Base-by-base conservation (phyloP, 2,888 invertebrate genomes). In the Hemithea aestivaria region DNA sequence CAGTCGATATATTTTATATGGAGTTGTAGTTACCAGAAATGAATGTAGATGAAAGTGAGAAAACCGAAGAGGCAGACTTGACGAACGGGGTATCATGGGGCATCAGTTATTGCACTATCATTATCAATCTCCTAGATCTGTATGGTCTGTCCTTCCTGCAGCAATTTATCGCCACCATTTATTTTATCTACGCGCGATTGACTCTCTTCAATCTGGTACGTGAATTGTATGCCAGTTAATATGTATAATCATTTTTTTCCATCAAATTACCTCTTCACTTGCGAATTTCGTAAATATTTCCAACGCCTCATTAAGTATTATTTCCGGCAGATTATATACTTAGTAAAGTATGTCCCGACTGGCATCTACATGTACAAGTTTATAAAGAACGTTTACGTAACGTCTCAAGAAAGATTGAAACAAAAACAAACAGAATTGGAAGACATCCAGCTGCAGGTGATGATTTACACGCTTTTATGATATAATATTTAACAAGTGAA, bases 371-470 rank as follows among this genome's bases (percentile, higher is more conserved):
- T 69, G 60, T 73, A 66, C 57, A 75, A 63, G 53, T 63, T 73
- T 36, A 44, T 79, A 27, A 78, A 65, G 42, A 66, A 58, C 37
- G 55, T 73, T 30, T 74, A 73, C 50, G 45, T 51, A 24, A 58
- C 61, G n/a, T 75, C 75, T 8, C 63, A 67, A 8, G 69, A 80
- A 40, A 58, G 71, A 33, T 59, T 73, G 42, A 71, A 62, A 44
- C 51, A 54, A 32, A 77, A 74, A 45, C 65, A 71, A 57, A 62
- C 53, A 8, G 75, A 83, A 52, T 53, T 79, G 27, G 79, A 82
- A 45, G 84, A 84, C 24, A 66, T 84, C 48, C 64, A 75, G 42
- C 56, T 81, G 23, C 80, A 84, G 77, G 83, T 84, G 43, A 48
- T 43, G 20, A 29, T 9, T 25, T 29, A 29, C 10, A 16, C 5